Evolutionary conservation across 2,797 vertebrate species (phyloP).

Genomic region (Tolypeutes matacus): DNA sequence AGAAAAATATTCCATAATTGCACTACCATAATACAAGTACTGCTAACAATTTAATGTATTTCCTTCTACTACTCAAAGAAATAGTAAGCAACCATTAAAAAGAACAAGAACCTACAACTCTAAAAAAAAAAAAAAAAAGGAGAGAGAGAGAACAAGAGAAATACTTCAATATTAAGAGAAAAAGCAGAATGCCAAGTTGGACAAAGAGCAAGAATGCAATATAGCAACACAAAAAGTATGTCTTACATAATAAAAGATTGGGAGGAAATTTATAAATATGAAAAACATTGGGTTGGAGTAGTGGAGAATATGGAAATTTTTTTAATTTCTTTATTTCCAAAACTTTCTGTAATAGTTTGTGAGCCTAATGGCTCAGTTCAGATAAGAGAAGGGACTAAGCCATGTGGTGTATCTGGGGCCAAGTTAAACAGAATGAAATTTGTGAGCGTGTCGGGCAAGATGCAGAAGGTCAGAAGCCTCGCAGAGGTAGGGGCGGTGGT

Average conservation of each 20-base stretch:
- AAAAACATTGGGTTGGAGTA: background rate
- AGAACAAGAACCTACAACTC: background rate
- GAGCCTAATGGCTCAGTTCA: background rate
- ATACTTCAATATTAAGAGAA: background rate
- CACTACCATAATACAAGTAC: too few relatives aligned
- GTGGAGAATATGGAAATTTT: too few relatives aligned
- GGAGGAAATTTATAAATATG: background rate
- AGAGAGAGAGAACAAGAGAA: background rate
- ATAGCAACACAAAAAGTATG: background rate
- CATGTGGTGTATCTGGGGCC: too few relatives aligned
- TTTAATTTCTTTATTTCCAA: background rate
- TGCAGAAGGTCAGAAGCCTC: background rate
- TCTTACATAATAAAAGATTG: too few relatives aligned
- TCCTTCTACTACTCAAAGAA: background rate
- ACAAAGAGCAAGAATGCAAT: background rate
- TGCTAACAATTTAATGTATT: background rate
- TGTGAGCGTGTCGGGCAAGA: background rate
- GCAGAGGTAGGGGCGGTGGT: rapidly evolving
- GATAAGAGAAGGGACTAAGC: background rate
- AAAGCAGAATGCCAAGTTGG: background rate
- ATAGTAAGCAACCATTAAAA: background rate
- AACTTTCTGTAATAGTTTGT: background rate
- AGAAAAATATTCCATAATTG: background rate
- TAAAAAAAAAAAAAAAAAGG: too few relatives aligned
- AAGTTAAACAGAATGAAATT: too few relatives aligned